Evolutionary conservation across 2,888 invertebrate species (phyloP).

Genomic region (Drosophila atripex): DNA sequence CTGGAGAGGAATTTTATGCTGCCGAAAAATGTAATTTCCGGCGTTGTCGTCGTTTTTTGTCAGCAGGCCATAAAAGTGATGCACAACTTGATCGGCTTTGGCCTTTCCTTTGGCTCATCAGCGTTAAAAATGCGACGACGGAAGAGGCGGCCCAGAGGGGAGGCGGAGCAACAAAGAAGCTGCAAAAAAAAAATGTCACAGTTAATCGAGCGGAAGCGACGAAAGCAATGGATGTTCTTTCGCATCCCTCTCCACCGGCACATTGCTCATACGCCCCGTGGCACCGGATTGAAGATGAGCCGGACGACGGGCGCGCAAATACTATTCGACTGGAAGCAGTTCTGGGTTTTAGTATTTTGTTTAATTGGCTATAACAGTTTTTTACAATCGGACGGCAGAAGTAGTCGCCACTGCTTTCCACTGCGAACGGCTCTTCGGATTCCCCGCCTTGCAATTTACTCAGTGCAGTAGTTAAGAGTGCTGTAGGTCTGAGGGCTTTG

Average conservation of each 20-base stretch:
- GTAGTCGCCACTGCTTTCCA: conserved; percentile 29
- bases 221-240: conserved; percentile 2
- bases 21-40: conserved; percentile 81
- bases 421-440: background rate
- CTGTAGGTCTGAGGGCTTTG: conserved; percentile 31
- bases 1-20: conserved; percentile 70
- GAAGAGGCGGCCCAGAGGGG: conserved; percentile 18
- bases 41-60: conserved; percentile 54
- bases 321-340: conserved; percentile 37
- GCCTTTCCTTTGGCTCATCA: conserved; percentile 50
- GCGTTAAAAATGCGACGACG: conserved; percentile 57
- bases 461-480: conserved; percentile 28
- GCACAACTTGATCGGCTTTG: conserved; percentile 66
- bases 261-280: conserved; percentile 50
- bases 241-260: background rate
- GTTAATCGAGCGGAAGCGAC: conserved; percentile 52
- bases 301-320: background rate
- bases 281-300: conserved; percentile 8
- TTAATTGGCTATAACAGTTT: conserved; percentile 78
- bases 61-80: conserved; percentile 59
- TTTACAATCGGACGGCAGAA: conserved; percentile 63
- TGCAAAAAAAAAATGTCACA: conserved; percentile 33
- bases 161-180: conserved; percentile 36
- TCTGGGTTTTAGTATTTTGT: conserved; percentile 70
- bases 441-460: conserved; percentile 20